Evolutionary conservation across 2,797 vertebrate species (phyloP).

Genomic region (Sebastes melanostomus): DNA sequence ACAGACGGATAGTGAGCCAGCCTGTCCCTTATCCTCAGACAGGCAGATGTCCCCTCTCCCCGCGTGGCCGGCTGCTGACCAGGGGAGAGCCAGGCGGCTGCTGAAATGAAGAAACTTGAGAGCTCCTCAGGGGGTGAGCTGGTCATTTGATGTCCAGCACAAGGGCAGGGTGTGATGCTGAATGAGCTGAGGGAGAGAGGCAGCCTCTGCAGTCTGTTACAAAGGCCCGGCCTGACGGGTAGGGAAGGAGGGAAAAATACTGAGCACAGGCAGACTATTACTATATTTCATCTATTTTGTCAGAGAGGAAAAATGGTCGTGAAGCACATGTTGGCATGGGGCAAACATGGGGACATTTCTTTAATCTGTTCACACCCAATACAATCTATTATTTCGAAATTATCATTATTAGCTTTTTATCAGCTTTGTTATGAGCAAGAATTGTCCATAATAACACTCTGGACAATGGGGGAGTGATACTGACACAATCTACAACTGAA

Average conservation of each 20-base stretch:
- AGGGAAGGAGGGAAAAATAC: slow-evolving; percentile 61
- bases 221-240: slow-evolving; percentile 72
- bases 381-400: not conserved
- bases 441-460: not conserved
- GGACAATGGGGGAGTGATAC: slow-evolving; percentile 30
- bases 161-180: slow-evolving; percentile 89
- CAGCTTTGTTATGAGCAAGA: not conserved
- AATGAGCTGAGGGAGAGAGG: slow-evolving; percentile 82
- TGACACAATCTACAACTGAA: slow-evolving; percentile 46
- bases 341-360: not conserved
- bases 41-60: slow-evolving; percentile 97
- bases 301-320: slow-evolving; percentile 29
- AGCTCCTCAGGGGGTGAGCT: slow-evolving; percentile 93
- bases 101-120: slow-evolving; percentile 96
- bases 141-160: slow-evolving; percentile 94
- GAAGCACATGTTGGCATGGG: slow-evolving; percentile 20
- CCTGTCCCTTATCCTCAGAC: slow-evolving; percentile 94
- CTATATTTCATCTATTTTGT: slow-evolving; percentile 65
- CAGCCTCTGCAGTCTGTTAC: slow-evolving; percentile 84
- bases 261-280: slow-evolving; percentile 61
- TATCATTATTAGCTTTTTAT: not conserved
- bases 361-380: not conserved
- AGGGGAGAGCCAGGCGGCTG: slow-evolving; percentile 90
- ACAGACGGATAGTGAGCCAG: slow-evolving; percentile 84
- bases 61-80: slow-evolving; percentile 88